phyloP scores from a whole-genome alignment of 1,140 invertebrate species.

The Mactra quadrangularis region DNA sequence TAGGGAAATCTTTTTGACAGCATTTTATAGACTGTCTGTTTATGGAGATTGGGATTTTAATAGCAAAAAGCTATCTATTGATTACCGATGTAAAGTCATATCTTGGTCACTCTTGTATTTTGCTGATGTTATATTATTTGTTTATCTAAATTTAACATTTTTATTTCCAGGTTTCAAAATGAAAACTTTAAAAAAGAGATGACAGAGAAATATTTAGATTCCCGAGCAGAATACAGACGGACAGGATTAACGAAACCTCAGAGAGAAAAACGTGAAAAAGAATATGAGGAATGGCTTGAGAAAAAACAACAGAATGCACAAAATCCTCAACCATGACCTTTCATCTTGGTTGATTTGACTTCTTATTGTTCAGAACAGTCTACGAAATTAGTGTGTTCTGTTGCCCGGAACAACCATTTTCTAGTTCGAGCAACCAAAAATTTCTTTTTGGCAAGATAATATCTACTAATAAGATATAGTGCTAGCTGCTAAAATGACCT shows the following conservation, averaged over 20 bases:
- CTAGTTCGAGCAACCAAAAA: no score
- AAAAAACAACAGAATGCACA: not conserved
- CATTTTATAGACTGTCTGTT: not conserved
- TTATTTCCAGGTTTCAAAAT: slow-evolving; percentile 32
- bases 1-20: not conserved
- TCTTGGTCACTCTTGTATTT: not conserved
- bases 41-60: no score
- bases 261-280: not conserved
- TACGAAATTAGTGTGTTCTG: not conserved
- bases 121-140: not conserved
- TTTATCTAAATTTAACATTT: not conserved
- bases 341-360: not conserved
- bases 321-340: not conserved
- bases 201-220: slow-evolving; percentile 17
- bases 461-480: no score
- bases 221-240: slow-evolving; percentile 13
- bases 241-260: slow-evolving; percentile 5
- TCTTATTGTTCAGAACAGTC: not conserved
- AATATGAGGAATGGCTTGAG: not conserved
- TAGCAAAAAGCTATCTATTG: not conserved
- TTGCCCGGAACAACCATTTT: not conserved
- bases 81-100: not conserved
- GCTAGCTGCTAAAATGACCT: no score
- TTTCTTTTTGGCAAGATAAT: no score
- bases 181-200: slow-evolving; percentile 16